These are phyloP conservation scores for Epinotia ramella DNA, from an alignment of 2,888 invertebrate species.

Conservation along the genomic window DNA sequence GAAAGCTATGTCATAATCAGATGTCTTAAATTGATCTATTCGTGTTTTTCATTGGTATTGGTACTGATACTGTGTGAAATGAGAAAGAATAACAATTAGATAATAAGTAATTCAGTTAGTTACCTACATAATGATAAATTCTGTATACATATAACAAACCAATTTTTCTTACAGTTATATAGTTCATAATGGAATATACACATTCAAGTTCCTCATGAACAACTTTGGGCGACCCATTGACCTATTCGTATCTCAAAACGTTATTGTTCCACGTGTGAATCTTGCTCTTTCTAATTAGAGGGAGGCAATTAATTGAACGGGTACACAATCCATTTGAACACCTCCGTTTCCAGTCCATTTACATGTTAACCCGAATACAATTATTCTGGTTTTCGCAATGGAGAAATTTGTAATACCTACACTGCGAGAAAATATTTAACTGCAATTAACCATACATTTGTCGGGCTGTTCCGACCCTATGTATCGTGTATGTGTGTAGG, in stretches of 20 bases:
- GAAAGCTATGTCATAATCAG: not conserved
- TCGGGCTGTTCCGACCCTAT: no score
- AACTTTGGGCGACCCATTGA: constrained; percentile 7
- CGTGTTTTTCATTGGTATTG: no score
- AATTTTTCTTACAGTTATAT: no score
- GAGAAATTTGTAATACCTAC: not conserved
- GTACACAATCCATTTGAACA: constrained; percentile 21
- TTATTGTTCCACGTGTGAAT: constrained; percentile 39
- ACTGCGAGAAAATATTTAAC: no score
- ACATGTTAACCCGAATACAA: not conserved
- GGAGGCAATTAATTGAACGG: constrained; percentile 9
- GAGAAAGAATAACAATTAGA: no score
- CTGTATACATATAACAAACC: no score
- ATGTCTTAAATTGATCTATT: no score
- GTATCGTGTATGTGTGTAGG: no score
- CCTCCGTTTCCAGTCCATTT: constrained; percentile 3
- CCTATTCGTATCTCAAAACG: constrained; percentile 12
- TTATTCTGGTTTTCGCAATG: not conserved
- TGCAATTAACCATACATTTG: no score
- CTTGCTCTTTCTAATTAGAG: constrained; percentile 31
- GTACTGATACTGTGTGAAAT: no score
- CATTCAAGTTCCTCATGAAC: not conserved
- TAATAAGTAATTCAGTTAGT: no score
- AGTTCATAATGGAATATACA: not conserved
- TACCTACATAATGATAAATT: no score